These are phyloP conservation scores for Eonycteris spelaea DNA, from an alignment of 2,113 vertebrate genomes.

Conservation along the genomic window DNA sequence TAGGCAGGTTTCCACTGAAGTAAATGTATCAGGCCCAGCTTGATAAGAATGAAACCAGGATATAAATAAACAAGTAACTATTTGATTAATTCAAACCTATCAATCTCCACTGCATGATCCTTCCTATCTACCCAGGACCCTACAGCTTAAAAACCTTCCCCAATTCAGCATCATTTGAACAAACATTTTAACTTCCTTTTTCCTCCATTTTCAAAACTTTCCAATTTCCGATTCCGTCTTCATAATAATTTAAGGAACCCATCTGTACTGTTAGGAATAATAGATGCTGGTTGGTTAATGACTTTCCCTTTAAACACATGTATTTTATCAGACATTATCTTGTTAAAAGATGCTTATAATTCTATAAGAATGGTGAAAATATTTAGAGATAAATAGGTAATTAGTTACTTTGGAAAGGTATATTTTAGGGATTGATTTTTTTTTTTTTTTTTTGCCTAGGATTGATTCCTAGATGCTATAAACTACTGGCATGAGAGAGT, in stretches of 20 bases:
- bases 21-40: background rate
- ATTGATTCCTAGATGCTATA: background rate
- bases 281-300: background rate
- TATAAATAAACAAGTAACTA: background rate
- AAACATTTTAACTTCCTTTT: background rate
- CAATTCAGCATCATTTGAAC: background rate
- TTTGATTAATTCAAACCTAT: background rate
- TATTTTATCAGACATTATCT: background rate
- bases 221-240: background rate
- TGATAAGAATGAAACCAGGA: background rate
- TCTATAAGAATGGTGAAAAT: background rate
- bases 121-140: background rate
- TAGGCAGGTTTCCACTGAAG: background rate
- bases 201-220: background rate
- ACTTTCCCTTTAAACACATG: background rate
- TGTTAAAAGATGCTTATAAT: background rate
- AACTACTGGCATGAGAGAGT: background rate
- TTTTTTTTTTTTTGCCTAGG: background rate
- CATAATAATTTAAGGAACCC: background rate
- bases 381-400: background rate
- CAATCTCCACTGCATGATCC: background rate
- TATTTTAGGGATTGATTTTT: background rate
- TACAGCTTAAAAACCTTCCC: background rate
- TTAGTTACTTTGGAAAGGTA: background rate
- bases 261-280: background rate